These are phyloP conservation scores for Metopolophium dirhodum DNA, from an alignment of 1,140 invertebrate genomes.

Conservation along the genomic window DNA sequence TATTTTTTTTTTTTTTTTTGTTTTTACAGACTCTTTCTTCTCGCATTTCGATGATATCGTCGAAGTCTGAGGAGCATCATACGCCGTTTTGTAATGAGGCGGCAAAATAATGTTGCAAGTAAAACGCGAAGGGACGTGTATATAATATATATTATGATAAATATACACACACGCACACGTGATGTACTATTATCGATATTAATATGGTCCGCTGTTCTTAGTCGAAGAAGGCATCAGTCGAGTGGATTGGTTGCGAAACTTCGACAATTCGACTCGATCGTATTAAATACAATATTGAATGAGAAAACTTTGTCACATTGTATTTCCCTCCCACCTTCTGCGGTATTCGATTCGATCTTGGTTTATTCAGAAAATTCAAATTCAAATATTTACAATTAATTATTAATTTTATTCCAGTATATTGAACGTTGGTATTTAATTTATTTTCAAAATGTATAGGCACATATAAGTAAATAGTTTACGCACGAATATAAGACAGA, in stretches of 20 bases:
- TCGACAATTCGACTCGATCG: too few species aligned
- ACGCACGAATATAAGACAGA: background rate
- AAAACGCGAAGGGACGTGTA: background rate
- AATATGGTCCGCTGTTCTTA: background rate
- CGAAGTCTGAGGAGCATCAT: background rate
- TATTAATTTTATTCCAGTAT: background rate
- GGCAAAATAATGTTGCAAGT: background rate
- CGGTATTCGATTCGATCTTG: background rate
- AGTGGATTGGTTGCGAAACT: too few species aligned
- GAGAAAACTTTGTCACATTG: background rate
- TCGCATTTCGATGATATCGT: background rate
- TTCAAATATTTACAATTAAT: background rate
- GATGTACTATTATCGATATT: background rate
- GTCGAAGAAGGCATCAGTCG: background rate
- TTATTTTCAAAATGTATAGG: background rate
- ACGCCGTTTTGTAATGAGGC: slow-evolving; percentile 32
- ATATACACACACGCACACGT: background rate
- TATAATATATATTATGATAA: background rate
- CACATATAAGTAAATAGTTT: background rate
- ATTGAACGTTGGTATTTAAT: background rate
- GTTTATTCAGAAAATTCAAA: background rate
- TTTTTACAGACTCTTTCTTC: background rate
- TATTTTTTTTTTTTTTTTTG: background rate
- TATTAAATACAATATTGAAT: background rate
- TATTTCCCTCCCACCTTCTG: background rate